A percentile compares a stretch with the other conserved stretches of the same genome.
These are phyloP conservation scores for Uloborus plumipes DNA, from an alignment of 2,888 invertebrate species.

Conservation along the genomic window DNA sequence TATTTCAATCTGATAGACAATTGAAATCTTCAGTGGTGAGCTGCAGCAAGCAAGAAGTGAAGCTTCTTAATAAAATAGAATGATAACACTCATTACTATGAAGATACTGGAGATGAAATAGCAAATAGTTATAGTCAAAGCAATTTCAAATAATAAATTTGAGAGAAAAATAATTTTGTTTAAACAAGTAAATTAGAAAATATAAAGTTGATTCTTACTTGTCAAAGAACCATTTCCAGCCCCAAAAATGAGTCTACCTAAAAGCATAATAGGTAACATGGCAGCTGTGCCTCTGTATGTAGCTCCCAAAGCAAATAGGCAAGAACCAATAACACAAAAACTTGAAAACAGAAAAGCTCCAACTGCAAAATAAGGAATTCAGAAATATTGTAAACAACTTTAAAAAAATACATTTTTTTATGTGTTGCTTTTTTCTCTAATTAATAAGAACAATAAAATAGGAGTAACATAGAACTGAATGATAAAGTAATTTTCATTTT, in stretches of 20 bases:
- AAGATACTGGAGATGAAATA: too few species aligned
- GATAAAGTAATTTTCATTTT: not conserved
- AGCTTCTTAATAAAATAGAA: too few species aligned
- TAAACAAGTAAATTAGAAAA: not conserved
- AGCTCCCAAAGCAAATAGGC: conserved; percentile 70
- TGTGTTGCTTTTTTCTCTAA: too few species aligned
- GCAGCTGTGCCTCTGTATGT: conserved; percentile 70
- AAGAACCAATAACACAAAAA: conserved; percentile 71
- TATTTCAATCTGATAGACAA: too few species aligned
- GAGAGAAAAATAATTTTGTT: too few species aligned
- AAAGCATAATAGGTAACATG: conserved; percentile 72
- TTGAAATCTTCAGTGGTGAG: too few species aligned
- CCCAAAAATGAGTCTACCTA: conserved; percentile 72
- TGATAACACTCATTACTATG: too few species aligned
- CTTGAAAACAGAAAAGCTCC: conserved; percentile 72
- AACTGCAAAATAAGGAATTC: conserved; percentile 69
- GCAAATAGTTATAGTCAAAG: too few species aligned
- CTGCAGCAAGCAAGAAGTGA: too few species aligned
- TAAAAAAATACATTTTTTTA: not conserved
- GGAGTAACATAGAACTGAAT: not conserved
- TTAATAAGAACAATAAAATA: too few species aligned
- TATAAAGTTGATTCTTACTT: conserved; percentile 68
- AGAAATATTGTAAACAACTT: conserved; percentile 10
- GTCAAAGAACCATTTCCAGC: conserved; percentile 73
- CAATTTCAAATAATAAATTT: too few species aligned